Percentiles rank a stretch among this genome's conserved stretches.
These are phyloP conservation scores for Pseudochromis fuscus DNA, from an alignment of 2,797 vertebrate genomes.

Conservation along the genomic window DNA sequence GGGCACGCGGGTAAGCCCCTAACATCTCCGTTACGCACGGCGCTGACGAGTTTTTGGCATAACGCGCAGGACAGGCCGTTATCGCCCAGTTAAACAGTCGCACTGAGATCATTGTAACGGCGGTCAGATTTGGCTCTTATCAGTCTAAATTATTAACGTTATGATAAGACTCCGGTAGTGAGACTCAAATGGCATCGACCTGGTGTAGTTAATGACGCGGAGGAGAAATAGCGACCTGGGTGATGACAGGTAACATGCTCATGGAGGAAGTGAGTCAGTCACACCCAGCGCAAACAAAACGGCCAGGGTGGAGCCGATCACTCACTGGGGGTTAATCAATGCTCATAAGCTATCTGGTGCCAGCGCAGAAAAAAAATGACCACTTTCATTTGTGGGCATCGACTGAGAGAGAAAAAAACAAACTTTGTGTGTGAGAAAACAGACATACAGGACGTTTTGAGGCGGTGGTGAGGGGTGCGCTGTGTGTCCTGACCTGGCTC, in stretches of 20 bases:
- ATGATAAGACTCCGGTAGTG: conserved; percentile 55
- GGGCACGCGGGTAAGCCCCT: conserved; percentile 36
- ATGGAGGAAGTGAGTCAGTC: conserved; percentile 58
- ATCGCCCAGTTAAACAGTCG: conserved; percentile 12
- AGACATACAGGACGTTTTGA: neutral
- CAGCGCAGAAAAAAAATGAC: neutral
- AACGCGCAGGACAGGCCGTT: conserved; percentile 8
- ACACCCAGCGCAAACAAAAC: conserved; percentile 53
- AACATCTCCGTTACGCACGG: conserved; percentile 58
- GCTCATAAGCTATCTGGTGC: neutral
- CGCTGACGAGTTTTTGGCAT: conserved; percentile 11
- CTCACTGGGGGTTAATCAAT: conserved; percentile 3
- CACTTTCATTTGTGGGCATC: too few relatives aligned
- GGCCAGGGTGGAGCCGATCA: conserved; percentile 44
- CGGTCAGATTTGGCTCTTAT: conserved; percentile 35
- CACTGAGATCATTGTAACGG: neutral
- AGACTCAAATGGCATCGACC: conserved; percentile 23
- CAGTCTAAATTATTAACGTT: conserved; percentile 73
- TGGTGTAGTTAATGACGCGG: conserved; percentile 50
- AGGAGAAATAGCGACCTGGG: conserved; percentile 38
- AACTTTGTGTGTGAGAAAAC: neutral
- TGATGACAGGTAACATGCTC: conserved; percentile 66
- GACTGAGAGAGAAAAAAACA: neutral
- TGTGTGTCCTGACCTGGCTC: conserved; percentile 22
- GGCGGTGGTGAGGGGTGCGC: neutral